These are phyloP conservation scores for Tachysurus fulvidraco DNA, from an alignment of 2,113 vertebrate genomes.

Conservation along the genomic window DNA sequence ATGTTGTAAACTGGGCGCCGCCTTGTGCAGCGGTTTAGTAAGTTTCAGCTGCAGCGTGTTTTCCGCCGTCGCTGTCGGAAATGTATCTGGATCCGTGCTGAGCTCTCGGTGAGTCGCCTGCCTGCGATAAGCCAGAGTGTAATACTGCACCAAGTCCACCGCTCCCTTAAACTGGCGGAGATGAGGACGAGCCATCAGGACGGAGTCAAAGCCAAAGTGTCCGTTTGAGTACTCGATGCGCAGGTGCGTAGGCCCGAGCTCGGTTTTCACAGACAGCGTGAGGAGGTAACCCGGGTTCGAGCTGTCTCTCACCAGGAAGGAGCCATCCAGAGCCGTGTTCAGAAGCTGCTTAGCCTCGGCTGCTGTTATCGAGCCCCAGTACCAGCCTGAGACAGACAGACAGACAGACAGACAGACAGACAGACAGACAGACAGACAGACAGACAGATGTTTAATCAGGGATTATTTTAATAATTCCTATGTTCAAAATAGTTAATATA, in stretches of 20 bases:
- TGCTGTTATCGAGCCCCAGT: constrained; percentile 61
- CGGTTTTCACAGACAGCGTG: constrained; percentile 60
- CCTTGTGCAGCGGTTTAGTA: constrained; percentile 47
- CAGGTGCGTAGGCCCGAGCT: constrained; percentile 59
- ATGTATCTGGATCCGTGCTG: background rate
- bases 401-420: background rate
- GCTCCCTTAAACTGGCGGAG: constrained; percentile 55
- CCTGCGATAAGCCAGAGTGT: constrained; percentile 44
- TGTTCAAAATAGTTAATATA: background rate
- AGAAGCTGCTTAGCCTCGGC: constrained; percentile 57
- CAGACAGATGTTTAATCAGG: background rate
- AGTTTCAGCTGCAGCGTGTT: constrained; percentile 55
- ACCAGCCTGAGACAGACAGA: constrained; percentile 57
- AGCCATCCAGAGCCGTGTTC: constrained; percentile 50
- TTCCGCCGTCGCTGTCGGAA: background rate
- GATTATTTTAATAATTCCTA: background rate
- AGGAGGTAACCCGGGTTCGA: constrained; percentile 59
- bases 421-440: background rate
- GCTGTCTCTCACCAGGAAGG: constrained; percentile 60
- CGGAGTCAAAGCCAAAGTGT: constrained; percentile 59
- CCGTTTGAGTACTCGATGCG: constrained; percentile 55
- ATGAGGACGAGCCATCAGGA: constrained; percentile 56
- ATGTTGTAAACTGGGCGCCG: constrained; percentile 55
- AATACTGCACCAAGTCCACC: constrained; percentile 61
- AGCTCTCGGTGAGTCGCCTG: background rate